These are phyloP conservation scores for Larimichthys crocea DNA, from an alignment of 2,113 vertebrate species.

Conservation along the genomic window DNA sequence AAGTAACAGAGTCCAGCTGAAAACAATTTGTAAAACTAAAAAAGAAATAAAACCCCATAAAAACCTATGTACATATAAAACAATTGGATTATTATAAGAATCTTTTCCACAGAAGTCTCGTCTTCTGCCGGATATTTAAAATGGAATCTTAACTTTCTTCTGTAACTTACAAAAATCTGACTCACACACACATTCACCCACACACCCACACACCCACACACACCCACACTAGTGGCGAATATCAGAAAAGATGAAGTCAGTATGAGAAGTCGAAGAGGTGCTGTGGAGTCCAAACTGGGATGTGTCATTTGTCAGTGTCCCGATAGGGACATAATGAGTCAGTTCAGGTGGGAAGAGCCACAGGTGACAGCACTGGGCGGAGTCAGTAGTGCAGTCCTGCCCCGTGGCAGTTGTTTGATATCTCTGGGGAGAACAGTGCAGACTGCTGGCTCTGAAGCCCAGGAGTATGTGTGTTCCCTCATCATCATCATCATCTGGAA, in stretches of 20 bases:
- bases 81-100: conserved; percentile 8
- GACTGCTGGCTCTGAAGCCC: conserved; percentile 71
- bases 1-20: conserved; percentile 17
- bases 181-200: neutral
- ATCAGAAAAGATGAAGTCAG: conserved; percentile 27
- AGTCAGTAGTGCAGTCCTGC: conserved; percentile 72
- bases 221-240: conserved; percentile 7
- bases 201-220: neutral
- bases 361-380: conserved; percentile 68
- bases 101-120: conserved; percentile 45
- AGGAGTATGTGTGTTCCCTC: conserved; percentile 61
- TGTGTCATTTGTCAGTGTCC: conserved; percentile 40
- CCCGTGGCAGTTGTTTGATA: conserved; percentile 70
- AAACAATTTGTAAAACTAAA: conserved; percentile 15
- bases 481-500: conserved; percentile 80
- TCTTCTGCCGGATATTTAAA: conserved; percentile 18
- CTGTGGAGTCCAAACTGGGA: conserved; percentile 19
- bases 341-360: conserved; percentile 71
- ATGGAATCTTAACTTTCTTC: neutral
- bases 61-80: conserved; percentile 44
- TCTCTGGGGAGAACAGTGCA: conserved; percentile 78
- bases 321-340: conserved; percentile 20
- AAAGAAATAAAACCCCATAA: neutral
- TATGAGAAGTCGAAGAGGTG: conserved; percentile 27
- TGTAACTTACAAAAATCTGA: neutral